These are phyloP conservation scores for Elanus axillaris DNA, from an alignment of 2,113 vertebrate species.

Conservation along the genomic window DNA sequence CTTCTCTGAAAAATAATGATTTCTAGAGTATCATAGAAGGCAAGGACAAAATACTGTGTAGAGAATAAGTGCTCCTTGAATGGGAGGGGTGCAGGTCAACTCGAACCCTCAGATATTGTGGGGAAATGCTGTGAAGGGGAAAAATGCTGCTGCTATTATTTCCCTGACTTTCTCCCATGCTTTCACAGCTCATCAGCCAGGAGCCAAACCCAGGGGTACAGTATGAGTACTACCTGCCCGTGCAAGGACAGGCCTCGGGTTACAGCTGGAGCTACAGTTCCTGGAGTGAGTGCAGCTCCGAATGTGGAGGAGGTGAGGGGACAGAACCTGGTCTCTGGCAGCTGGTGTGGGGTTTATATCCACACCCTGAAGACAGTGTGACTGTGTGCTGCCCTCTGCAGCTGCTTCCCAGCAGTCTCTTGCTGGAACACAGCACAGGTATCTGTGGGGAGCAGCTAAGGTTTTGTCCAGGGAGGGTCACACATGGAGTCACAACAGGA, in stretches of 20 bases:
- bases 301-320: slow-evolving; percentile 88
- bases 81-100: background rate
- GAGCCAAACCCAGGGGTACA: slow-evolving; percentile 85
- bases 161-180: background rate
- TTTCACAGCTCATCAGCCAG: slow-evolving; percentile 88
- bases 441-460: background rate
- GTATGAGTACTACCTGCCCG: slow-evolving; percentile 86
- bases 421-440: background rate
- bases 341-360: background rate
- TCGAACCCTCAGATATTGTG: background rate
- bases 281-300: slow-evolving; percentile 86
- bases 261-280: slow-evolving; percentile 91
- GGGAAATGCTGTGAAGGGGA: background rate
- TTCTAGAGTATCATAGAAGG: background rate
- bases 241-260: slow-evolving; percentile 50
- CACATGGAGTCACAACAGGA: background rate
- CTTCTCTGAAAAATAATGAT: background rate
- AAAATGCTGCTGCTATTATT: background rate
- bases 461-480: background rate
- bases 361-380: background rate
- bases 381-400: slow-evolving; percentile 20
- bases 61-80: background rate
- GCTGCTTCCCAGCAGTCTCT: background rate
- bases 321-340: background rate
- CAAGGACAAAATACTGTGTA: background rate